A percentile compares a stretch with the other conserved stretches of the same genome.
phyloP scores from a whole-genome alignment of 1,140 invertebrate genomes.

The Bombus breviceps region DNA sequence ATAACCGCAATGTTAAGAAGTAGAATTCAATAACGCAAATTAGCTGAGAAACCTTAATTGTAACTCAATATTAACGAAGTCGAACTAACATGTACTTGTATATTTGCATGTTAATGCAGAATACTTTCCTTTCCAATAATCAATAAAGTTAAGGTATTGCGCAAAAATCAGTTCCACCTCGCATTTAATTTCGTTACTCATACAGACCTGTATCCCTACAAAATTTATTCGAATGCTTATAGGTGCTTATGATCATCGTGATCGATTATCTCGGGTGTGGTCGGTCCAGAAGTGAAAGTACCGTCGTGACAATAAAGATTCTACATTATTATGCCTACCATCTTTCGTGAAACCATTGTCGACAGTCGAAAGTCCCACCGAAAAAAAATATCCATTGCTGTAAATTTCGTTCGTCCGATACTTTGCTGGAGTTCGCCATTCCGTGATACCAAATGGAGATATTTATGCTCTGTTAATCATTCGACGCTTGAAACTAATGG shows the following conservation, averaged over 20 bases:
- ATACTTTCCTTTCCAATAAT: not conserved
- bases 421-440: not conserved
- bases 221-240: constrained; percentile 8
- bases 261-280: constrained; percentile 41
- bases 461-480: constrained; percentile 11
- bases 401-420: constrained; percentile 23
- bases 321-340: constrained; percentile 43
- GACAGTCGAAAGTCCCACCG: constrained; percentile 26
- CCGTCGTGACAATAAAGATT: constrained; percentile 49
- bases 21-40: not conserved
- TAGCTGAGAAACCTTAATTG: not conserved
- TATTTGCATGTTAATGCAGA: not conserved
- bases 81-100: not conserved
- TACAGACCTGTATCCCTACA: too few species aligned
- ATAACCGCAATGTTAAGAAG: not conserved
- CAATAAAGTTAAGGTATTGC: not conserved
- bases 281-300: constrained; percentile 49
- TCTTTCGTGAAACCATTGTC: constrained; percentile 45
- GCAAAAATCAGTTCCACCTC: not conserved
- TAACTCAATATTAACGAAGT: not conserved
- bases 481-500: too few species aligned
- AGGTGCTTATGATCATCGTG: constrained; percentile 31
- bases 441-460: not conserved
- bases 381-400: not conserved
- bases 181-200: not conserved